Evolutionary conservation across 2,888 invertebrate species (phyloP), one percentile per base, ranked within the genome.

Genomic region (Mystacides longicornis): DNA sequence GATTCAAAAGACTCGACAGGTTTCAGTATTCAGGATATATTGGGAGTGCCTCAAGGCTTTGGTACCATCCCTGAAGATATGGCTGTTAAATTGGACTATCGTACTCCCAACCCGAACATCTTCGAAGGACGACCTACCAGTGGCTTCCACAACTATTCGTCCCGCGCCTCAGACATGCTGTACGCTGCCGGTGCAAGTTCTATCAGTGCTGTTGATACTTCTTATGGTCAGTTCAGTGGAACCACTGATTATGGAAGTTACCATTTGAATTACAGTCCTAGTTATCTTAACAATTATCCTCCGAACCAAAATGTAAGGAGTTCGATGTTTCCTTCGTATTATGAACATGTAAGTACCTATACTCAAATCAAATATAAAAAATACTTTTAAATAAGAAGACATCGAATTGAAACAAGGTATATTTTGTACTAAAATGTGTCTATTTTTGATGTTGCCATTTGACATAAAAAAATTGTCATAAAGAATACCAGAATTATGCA

Each of bases 1-100:
- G 77, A 76, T 58, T 77, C 77, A 2, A 71, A 75, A 63, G 77
- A 77, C 61, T 76, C 77, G 0, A 72, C 71, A 1, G 73, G 74
- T 37, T 77, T 77, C 62, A 77, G 73, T 55, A 77, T 77, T 52
- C 77, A 77, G 49, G 77, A 77, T 48, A 77, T 77, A 47, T 71
- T 77, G 22, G 77, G 77, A 3, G 62, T 77, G 1, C 70, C 74
- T 22, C 76, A 76, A 56, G 64, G 72, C 0, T n/a, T n/a, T n/a
- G 76, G 73, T 52, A 69, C 65, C 54, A 67, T 58, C 53, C 71
- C 70, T 60, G 72, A 71, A 22, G 66, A 67, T 2, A 60, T 71
- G 49, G 71, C 70, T 56, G 59, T 68, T n/a, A 67, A 69, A 67
- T 72, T 72, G 60, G 72, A 72, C 42, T 75, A 75, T 55, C 71